Percentiles rank a stretch among this genome's conserved stretches.
Evolutionary conservation across 2,888 invertebrate species (phyloP).

Genomic region (Diarsia dahlii): DNA sequence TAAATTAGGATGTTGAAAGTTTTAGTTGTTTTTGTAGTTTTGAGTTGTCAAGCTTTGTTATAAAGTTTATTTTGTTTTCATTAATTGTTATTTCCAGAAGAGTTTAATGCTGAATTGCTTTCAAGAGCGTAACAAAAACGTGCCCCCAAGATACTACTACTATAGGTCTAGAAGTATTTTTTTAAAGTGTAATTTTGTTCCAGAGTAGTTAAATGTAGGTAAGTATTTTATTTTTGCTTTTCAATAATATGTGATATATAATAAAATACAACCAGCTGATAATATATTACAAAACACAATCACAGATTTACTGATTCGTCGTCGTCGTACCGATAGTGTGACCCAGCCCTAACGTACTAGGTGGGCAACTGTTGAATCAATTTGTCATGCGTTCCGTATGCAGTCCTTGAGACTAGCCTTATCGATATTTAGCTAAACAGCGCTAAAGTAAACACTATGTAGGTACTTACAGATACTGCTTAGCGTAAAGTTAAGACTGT

Average conservation of each 20-base stretch:
- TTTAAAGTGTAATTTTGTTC: background rate
- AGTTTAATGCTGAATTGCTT: background rate
- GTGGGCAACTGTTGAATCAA: slow-evolving; percentile 73
- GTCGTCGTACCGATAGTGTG: slow-evolving; percentile 19
- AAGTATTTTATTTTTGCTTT: no score
- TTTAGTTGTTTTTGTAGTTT: background rate
- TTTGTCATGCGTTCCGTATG: slow-evolving; percentile 73
- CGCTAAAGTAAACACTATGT: slow-evolving; percentile 61
- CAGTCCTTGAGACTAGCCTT: slow-evolving; percentile 72
- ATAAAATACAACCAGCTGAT: no score
- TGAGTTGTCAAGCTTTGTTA: background rate
- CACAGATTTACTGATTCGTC: no score
- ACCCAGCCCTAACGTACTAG: slow-evolving; percentile 41
- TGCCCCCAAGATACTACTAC: background rate
- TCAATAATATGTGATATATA: no score
- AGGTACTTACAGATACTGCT: slow-evolving; percentile 2
- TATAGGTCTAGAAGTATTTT: background rate
- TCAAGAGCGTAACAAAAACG: background rate
- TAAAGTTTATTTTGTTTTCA: background rate
- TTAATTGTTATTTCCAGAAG: no score
- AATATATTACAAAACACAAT: no score
- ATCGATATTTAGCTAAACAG: slow-evolving; percentile 71
- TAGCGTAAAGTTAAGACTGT: background rate
- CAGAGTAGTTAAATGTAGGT: no score
- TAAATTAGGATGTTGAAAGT: background rate